These are phyloP conservation scores for Camelus dromedarius DNA, from an alignment of 2,113 vertebrate genomes.

Conservation along the genomic window DNA sequence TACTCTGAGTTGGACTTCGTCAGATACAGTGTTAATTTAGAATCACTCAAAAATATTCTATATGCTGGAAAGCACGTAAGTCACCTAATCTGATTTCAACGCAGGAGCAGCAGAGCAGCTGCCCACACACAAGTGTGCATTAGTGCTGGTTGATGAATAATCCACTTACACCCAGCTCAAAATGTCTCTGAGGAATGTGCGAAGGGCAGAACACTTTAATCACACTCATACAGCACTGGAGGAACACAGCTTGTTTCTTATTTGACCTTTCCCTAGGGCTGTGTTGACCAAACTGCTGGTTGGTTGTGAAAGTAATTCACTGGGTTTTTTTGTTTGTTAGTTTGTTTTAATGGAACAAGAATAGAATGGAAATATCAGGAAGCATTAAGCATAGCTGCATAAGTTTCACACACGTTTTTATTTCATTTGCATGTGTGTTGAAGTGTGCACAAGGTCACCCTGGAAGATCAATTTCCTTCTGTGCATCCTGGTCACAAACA, in stretches of 20 bases:
- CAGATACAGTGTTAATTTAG: neutral
- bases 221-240: neutral
- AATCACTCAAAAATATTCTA: neutral
- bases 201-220: neutral
- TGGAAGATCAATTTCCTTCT: neutral
- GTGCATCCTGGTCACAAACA: neutral
- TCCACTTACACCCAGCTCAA: too few species aligned
- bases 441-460: neutral
- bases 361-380: neutral
- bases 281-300: neutral
- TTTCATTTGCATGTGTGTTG: neutral
- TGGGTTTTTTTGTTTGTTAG: neutral
- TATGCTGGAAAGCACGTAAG: neutral
- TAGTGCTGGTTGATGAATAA: neutral
- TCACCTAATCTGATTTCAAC: neutral
- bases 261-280: neutral
- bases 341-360: neutral
- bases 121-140: neutral
- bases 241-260: neutral
- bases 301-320: constrained; percentile 36
- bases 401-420: neutral
- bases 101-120: neutral
- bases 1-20: neutral
- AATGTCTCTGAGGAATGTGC: neutral
- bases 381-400: neutral